phyloP scores from a whole-genome alignment of 2,113 vertebrate species.

The Anoura caudifer region DNA sequence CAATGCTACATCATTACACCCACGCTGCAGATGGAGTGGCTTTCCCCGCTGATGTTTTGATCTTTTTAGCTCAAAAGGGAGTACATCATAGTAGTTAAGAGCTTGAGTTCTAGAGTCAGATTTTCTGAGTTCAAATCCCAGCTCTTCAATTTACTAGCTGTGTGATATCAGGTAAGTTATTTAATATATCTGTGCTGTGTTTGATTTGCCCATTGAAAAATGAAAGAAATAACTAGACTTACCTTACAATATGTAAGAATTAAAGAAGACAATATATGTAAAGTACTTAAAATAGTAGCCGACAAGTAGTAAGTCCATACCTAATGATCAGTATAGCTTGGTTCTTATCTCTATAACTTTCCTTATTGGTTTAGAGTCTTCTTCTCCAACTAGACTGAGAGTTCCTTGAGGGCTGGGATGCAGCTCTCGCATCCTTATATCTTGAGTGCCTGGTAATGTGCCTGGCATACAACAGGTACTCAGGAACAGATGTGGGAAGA shows the following conservation, averaged over 20 bases:
- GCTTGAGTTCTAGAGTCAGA: background rate
- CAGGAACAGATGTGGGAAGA: conserved; percentile 55
- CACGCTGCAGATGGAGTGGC: background rate
- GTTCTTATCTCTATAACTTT: background rate
- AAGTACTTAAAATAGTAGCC: background rate
- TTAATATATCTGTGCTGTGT: background rate
- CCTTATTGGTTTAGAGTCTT: background rate
- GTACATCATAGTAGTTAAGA: background rate
- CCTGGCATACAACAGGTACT: conserved; percentile 22
- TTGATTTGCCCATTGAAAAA: background rate
- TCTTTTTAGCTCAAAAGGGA: background rate
- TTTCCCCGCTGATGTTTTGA: background rate
- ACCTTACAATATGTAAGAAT: background rate
- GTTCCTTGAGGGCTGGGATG: background rate
- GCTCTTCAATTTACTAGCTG: background rate
- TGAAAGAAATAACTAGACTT: background rate
- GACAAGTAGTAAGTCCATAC: background rate
- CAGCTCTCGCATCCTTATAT: background rate
- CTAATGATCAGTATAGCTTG: background rate
- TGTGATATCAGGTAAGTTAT: background rate
- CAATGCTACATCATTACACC: background rate
- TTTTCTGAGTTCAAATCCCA: background rate
- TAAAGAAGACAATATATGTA: background rate
- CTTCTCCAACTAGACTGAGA: background rate
- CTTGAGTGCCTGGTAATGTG: background rate